Base-by-base conservation (phyloP, 2,797 vertebrate genomes). In the Malurus leucopterus region DNA sequence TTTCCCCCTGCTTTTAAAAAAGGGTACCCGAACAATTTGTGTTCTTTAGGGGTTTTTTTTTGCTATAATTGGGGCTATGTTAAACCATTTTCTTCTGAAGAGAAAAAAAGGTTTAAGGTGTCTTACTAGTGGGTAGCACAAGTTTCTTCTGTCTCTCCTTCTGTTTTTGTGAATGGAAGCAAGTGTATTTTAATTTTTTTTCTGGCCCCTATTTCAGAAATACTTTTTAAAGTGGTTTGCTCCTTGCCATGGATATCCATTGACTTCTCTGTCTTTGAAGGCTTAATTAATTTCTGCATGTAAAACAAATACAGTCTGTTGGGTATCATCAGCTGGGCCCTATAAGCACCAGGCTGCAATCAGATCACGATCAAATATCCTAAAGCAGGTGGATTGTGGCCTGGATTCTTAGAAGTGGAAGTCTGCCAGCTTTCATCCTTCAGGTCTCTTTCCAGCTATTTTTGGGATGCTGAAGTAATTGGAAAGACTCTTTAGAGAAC, bases 351-450 rank as follows among this genome's bases (percentile, higher is more conserved):
- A 87, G 38, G 47, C 46, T 81, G 32, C 82, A 79, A 69, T 72
- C 90, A 88, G 34, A 58, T 75, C 12, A n/a, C 22, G 34, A 81
- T 68, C 68, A 91, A 88, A 84, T 91, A 90, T 79, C 30, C 53
- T 73, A 65, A 71, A 90, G 30, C 67, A 87, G 47, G 82, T 82
- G 55, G 61, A 75, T 59, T 83, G 79, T 72, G 65, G 62, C 41
- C 38, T 88, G 40, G 27, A 34, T 83, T 53, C 44, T 86, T 81
- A 70, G 20, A 84, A 77, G n/a, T 89, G 63, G 58, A 94, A 89
- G 43, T 73, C 71, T 86, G 73, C 46, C 82, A 90, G 49, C 41
- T 86, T 72, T 75, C 26, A 70, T 75, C 53, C 61, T 86, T 88
- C 63, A 70, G 26, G 72, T 58, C 69, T 85, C 69, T 89, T 84